phyloP scores from a whole-genome alignment of 2,797 vertebrate species.

The Ibycter americanus region DNA sequence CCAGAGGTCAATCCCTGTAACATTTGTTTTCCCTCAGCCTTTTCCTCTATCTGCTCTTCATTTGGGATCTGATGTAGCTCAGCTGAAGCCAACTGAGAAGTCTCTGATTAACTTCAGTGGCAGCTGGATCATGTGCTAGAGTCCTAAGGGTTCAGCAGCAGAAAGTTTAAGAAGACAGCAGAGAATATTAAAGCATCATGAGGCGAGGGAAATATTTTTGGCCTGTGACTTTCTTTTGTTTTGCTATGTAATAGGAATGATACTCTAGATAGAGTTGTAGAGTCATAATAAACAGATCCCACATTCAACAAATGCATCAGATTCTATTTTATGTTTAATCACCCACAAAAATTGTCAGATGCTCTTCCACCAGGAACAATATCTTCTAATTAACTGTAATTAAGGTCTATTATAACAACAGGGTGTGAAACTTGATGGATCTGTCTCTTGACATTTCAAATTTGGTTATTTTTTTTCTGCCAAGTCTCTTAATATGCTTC shows the following conservation, averaged over 20 bases:
- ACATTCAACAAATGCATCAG: not conserved
- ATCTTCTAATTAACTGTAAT: slow-evolving; percentile 49
- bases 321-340: slow-evolving; percentile 36
- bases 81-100: not conserved
- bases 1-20: not conserved
- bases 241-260: not conserved
- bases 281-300: not conserved
- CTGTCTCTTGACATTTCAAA: slow-evolving; percentile 47
- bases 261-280: not conserved
- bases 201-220: not conserved
- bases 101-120: not conserved
- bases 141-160: not conserved
- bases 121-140: not conserved
- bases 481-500: slow-evolving; percentile 26
- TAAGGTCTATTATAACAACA: slow-evolving; percentile 58
- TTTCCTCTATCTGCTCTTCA: not conserved
- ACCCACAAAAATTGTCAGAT: slow-evolving; percentile 34
- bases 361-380: slow-evolving; percentile 53
- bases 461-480: not conserved
- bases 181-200: not conserved
- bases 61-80: not conserved
- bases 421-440: slow-evolving; percentile 44
- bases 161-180: not conserved
- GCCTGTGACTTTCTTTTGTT: not conserved
- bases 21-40: not conserved